Base-by-base conservation (phyloP, 2,113 vertebrate species). In the Gymnorhina tibicen region DNA sequence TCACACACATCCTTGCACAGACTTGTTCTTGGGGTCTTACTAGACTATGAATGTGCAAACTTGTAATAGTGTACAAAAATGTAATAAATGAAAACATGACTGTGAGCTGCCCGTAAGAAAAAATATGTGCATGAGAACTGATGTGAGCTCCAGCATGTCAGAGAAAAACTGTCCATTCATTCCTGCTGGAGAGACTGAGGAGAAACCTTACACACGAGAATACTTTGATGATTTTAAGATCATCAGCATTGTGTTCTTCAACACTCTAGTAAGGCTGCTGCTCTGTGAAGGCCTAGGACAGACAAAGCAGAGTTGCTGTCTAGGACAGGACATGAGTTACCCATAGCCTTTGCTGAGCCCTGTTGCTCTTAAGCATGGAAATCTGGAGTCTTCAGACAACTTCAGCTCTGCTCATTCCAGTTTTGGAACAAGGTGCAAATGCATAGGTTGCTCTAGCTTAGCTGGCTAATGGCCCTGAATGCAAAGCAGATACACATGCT, bases 61-160 rank as follows among this genome's bases (percentile, higher is more conserved):
- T 32, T 35, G 7, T 37, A 28, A 49, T 7, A 46, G 20, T 18
- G 11, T 46, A 30, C 28, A 60, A 46, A 82, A 39, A 39, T 20
- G 21, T 53, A 6, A 41, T 39, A 37, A 82, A 78, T 67, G 20
- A 56, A 50, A 60, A 53, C 1, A 2, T 13, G 32, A 44, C 20
- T 8, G 87, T 69, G 27, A 81, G n/a, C 10, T 56, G 17, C 13
- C 24, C 21, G 2, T 39, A 81, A 41, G 49, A 58, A 74, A 47
- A n/a, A 89, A 44, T 4, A 5, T 1, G 1, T 32, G 3, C 13
- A 15, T 42, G 49, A 1, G 1, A 75, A n/a, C 3, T 42, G 32
- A 69, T 15, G 21, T 20, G 27, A 94, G 13, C 18, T 56, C 16
- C 37, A 80, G 24, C 13, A 17, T 11, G 11, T 42, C 26, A n/a